Evolutionary conservation across 2,797 vertebrate species (phyloP).

Genomic region (Melanotaenia boesemani): DNA sequence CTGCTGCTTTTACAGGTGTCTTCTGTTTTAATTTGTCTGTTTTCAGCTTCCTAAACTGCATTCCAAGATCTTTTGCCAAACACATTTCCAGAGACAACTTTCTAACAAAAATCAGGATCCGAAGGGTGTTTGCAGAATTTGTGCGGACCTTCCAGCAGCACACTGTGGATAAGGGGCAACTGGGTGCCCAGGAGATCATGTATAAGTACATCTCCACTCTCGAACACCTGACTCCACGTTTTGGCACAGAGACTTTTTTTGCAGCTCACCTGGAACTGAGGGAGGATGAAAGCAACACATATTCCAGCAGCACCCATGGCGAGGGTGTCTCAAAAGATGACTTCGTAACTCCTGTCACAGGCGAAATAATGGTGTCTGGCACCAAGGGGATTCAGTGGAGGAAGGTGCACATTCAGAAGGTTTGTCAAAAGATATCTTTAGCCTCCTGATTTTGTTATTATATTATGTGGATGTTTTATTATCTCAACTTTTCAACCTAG

Average conservation of each 20-base stretch:
- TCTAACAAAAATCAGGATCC: slow-evolving; percentile 88
- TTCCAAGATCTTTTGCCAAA: slow-evolving; percentile 89
- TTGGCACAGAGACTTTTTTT: slow-evolving; percentile 83
- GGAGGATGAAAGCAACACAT: slow-evolving; percentile 66
- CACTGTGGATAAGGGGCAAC: slow-evolving; percentile 75
- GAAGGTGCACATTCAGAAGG: slow-evolving; percentile 61
- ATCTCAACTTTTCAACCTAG: slow-evolving; percentile 40
- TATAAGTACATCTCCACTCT: slow-evolving; percentile 93
- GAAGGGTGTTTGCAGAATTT: slow-evolving; percentile 86
- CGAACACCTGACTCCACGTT: slow-evolving; percentile 86
- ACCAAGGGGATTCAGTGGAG: slow-evolving; percentile 88
- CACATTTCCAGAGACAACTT: slow-evolving; percentile 85
- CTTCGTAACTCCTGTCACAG: slow-evolving; percentile 48
- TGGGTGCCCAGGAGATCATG: slow-evolving; percentile 87
- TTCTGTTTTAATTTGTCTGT: slow-evolving; percentile 5
- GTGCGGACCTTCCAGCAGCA: slow-evolving; percentile 88
- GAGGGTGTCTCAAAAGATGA: slow-evolving; percentile 36
- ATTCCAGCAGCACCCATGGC: slow-evolving; percentile 41
- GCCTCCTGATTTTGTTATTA: not conserved
- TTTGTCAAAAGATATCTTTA: slow-evolving; percentile 25
- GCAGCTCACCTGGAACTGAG: slow-evolving; percentile 76
- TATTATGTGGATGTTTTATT: not conserved
- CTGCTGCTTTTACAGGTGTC: slow-evolving; percentile 3
- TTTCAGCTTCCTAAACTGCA: slow-evolving; percentile 88
- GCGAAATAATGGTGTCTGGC: slow-evolving; percentile 87